phyloP scores from a whole-genome alignment of 2,797 vertebrate genomes.

The Philypnodon macrostomus region DNA sequence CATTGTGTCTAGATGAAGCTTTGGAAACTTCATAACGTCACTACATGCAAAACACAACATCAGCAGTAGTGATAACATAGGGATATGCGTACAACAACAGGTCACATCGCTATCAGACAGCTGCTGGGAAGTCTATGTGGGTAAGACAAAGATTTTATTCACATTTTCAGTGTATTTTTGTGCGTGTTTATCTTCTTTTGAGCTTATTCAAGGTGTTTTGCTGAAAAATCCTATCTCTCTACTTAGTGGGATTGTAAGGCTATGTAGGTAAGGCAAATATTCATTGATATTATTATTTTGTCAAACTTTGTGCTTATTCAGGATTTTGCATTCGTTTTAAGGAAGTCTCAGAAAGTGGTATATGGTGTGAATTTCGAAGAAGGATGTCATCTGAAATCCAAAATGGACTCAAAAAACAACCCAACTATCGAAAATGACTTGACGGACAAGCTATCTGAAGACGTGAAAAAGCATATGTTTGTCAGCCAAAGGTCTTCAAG shows the following conservation, averaged over 20 bases:
- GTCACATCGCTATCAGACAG: background rate
- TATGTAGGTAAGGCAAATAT: slow-evolving; percentile 20
- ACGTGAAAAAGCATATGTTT: slow-evolving; percentile 12
- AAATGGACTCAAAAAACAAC: slow-evolving; percentile 24
- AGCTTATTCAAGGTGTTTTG: slow-evolving; percentile 31
- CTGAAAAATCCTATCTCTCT: slow-evolving; percentile 35
- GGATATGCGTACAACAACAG: slow-evolving; percentile 11
- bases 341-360: no score
- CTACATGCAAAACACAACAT: slow-evolving; percentile 68
- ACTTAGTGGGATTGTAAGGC: slow-evolving; percentile 14
- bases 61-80: slow-evolving; percentile 17
- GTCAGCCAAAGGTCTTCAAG: slow-evolving; percentile 15
- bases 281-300: no score
- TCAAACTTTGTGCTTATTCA: no score
- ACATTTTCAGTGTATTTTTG: no score
- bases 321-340: no score
- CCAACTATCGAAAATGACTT: slow-evolving; percentile 29
- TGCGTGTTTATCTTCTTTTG: no score
- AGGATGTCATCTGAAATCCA: no score
- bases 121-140: slow-evolving; percentile 24
- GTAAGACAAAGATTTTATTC: background rate
- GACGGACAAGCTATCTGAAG: slow-evolving; percentile 17
- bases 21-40: slow-evolving; percentile 65
- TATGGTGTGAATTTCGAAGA: no score
- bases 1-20: slow-evolving; percentile 28